Base-by-base conservation (phyloP, 2,113 vertebrate species). In the Halcyon senegalensis region DNA sequence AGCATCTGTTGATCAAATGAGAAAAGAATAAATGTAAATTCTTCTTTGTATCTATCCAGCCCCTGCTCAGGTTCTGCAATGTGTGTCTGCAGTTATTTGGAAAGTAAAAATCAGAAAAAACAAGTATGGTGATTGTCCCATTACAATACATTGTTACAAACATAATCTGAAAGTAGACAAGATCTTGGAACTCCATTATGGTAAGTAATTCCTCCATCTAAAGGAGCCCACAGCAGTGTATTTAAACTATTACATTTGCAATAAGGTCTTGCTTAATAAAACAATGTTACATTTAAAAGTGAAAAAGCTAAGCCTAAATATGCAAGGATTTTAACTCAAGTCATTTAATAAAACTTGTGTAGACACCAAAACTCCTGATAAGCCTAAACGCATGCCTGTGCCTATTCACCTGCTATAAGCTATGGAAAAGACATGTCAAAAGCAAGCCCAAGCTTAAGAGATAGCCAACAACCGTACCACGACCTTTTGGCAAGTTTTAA, bases 351-450 rank as follows among this genome's bases (percentile, higher is more conserved):
- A 33, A 79, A 56, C 33, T 66, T 44, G 15, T 30, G 41, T 1
- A 53, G 35, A 51, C 43, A 79, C 4, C 37, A 46, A 35, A 75
- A 74, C 31, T 59, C 15, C 31, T 77, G 51, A 21, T 33, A 50
- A 58, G 11, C 10, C 24, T 13, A 30, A 2, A 19, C 2, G 19
- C 3, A 28, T 15, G 27, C 27, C 48, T 37, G n/a, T 5, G 1
- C 7, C 31, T 30, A 76, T 24, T 75, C 35, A 81, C 31, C 27
- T 11, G 2, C 17, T 81, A 44, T 3, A 39, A 50, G 48, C 25
- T 46, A 50, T 1, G 11, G 82, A n/a, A 67, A 44, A 62, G 31
- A 56, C 27, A 37, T 12, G 12, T 50, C 24, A 24, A 78, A 44
- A 35, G 10, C 11, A 35, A 3, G 13, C 21, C 50, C 64, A 75